These are phyloP conservation scores for Lepeophtheirus nordmannii DNA, from an alignment of 2,888 invertebrate genomes.

Conservation along the genomic window DNA sequence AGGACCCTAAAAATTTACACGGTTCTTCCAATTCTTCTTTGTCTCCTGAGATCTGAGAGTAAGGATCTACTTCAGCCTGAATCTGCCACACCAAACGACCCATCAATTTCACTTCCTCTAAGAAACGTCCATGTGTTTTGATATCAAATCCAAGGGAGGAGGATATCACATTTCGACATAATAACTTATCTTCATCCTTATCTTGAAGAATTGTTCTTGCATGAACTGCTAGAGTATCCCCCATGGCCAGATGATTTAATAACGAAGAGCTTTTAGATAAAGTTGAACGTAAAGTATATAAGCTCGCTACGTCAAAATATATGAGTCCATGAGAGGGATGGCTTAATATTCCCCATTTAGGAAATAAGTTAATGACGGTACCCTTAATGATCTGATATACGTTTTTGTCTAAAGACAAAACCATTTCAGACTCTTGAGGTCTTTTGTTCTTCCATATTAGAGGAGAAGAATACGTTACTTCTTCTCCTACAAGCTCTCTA, in stretches of 20 bases:
- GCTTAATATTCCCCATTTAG: conserved; percentile 16
- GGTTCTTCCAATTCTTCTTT: background rate
- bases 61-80: conserved; percentile 13
- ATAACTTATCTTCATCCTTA: background rate
- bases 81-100: conserved; percentile 11
- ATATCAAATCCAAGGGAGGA: background rate
- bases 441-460: conserved; percentile 8
- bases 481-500: background rate
- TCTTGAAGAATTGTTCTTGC: background rate
- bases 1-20: background rate
- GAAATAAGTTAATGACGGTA: background rate
- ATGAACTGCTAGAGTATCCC: conserved; percentile 5
- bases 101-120: background rate
- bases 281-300: too few relatives aligned
- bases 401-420: conserved; percentile 1
- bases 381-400: background rate
- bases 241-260: conserved; percentile 8
- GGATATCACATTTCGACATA: background rate
- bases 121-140: background rate
- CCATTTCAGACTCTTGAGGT: background rate
- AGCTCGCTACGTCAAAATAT: conserved; percentile 1
- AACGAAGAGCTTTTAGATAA: background rate
- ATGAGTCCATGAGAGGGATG: background rate
- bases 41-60: background rate
- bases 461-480: background rate